phyloP scores from a whole-genome alignment of 2,888 invertebrate genomes.

The Rotaria macrura region DNA sequence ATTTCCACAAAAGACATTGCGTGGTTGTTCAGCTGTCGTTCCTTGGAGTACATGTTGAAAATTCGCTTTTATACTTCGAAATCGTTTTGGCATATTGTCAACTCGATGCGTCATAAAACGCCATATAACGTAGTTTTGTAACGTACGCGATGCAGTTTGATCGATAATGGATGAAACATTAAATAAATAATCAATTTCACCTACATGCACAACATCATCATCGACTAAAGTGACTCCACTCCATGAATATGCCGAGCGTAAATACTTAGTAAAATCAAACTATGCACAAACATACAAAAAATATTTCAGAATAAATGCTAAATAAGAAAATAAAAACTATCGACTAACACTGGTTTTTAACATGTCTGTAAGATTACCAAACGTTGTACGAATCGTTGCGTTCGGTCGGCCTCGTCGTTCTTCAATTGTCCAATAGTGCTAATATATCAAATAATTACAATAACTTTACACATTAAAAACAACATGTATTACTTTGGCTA shows the following conservation, averaged over 20 bases:
- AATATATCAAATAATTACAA: not conserved
- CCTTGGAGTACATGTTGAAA: not conserved
- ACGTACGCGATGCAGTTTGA: not conserved
- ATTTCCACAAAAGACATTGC: constrained; percentile 60
- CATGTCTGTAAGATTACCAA: not conserved
- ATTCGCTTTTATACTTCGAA: constrained; percentile 67
- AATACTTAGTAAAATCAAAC: not conserved
- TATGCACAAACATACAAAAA: not conserved
- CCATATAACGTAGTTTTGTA: constrained; percentile 66
- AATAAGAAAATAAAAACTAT: not conserved
- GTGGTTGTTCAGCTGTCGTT: not conserved
- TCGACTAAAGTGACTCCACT: not conserved
- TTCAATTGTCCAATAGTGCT: not conserved
- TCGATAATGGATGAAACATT: not conserved
- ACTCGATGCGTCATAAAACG: constrained; percentile 64
- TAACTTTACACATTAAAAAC: too few relatives aligned
- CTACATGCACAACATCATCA: not conserved
- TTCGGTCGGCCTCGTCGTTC: constrained; percentile 22
- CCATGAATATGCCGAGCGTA: not conserved
- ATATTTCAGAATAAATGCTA: not conserved
- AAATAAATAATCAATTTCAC: not conserved
- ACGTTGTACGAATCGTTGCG: constrained; percentile 15
- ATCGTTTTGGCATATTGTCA: constrained; percentile 72
- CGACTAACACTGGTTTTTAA: not conserved
- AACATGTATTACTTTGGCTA: constrained; percentile 14